Percentiles rank a stretch among this genome's conserved stretches.
These are phyloP conservation scores for Thumatha senex DNA, from an alignment of 2,888 invertebrate genomes.

Conservation along the genomic window DNA sequence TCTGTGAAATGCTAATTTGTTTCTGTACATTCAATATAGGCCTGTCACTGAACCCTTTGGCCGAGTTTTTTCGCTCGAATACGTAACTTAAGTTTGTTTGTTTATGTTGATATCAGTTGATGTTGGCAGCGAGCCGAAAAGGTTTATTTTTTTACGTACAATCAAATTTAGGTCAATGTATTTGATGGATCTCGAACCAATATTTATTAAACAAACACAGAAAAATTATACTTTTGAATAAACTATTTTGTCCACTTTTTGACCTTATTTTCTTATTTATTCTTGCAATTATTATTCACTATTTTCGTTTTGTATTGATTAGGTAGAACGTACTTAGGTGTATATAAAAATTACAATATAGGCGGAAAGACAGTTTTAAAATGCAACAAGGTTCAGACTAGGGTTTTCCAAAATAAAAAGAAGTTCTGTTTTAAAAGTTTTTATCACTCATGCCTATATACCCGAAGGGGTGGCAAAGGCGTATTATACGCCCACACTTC, in stretches of 20 bases:
- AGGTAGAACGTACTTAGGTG: no score
- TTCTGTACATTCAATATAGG: conserved; percentile 73
- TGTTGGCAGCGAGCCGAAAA: conserved; percentile 29
- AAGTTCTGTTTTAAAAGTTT: neutral
- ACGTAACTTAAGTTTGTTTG: conserved; percentile 64
- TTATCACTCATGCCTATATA: no score
- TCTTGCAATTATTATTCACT: no score
- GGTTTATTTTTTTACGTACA: conserved; percentile 18
- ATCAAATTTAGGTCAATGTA: conserved; percentile 26
- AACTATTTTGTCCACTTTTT: neutral
- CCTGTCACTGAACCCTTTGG: conserved; percentile 60
- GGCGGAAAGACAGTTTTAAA: no score
- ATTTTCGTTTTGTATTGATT: no score
- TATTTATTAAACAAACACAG: conserved; percentile 6
- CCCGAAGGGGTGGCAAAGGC: no score
- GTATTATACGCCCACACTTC: no score
- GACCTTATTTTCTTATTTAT: neutral
- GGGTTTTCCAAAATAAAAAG: neutral
- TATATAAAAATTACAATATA: no score
- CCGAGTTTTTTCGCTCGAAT: conserved; percentile 61
- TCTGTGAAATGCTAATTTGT: conserved; percentile 80
- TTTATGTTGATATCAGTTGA: conserved; percentile 54
- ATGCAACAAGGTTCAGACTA: neutral
- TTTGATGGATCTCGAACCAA: conserved; percentile 15
- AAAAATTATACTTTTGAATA: conserved; percentile 1